Conservation (phyloP, 2,888 invertebrate genomes). For the Lomographa bimaculata region DNA sequence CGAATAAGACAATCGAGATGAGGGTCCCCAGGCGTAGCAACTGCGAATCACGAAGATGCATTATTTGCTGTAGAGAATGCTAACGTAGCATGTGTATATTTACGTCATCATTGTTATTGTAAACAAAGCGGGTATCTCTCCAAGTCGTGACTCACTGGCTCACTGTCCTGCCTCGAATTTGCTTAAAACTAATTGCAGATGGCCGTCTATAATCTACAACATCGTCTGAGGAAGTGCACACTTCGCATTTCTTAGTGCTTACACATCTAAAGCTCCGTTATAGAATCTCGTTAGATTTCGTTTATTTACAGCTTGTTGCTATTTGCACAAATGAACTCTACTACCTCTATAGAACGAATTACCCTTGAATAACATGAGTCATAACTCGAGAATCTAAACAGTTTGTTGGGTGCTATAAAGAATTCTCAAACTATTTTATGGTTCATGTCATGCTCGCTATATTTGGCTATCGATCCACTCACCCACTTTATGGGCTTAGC, state of each 20-base stretch:
- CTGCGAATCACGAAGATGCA: conserved; percentile 7
- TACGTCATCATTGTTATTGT: conserved; percentile 63
- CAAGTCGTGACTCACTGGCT: conserved; percentile 49
- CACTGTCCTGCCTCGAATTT: conserved; percentile 43
- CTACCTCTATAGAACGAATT: conserved; percentile 11
- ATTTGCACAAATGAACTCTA: conserved; percentile 12
- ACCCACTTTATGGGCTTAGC: conserved; percentile 32
- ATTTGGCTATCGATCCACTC: conserved; percentile 39
- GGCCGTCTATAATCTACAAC: conserved; percentile 31
- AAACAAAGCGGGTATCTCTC: conserved; percentile 55
- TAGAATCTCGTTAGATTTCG: conserved; percentile 10
- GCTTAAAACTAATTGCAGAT: conserved; percentile 44
- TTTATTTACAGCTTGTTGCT: conserved; percentile 3
- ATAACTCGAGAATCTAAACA: conserved; percentile 10
- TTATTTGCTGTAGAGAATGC: conserved; percentile 14
- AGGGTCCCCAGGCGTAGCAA: conserved; percentile 6
- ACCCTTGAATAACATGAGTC: conserved; percentile 11
- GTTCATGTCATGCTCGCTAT: conserved; percentile 25
- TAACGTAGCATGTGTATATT: conserved; percentile 34
- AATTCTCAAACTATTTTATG: conserved; percentile 15
- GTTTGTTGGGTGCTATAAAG: conserved; percentile 8
- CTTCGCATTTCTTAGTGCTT: conserved; percentile 26
- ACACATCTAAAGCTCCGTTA: conserved; percentile 24
- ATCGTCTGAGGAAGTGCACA: conserved; percentile 38
- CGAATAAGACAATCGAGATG: conserved; percentile 20